Evolutionary conservation across 1,140 invertebrate species (phyloP).

Genomic region (Formica exsecta): DNA sequence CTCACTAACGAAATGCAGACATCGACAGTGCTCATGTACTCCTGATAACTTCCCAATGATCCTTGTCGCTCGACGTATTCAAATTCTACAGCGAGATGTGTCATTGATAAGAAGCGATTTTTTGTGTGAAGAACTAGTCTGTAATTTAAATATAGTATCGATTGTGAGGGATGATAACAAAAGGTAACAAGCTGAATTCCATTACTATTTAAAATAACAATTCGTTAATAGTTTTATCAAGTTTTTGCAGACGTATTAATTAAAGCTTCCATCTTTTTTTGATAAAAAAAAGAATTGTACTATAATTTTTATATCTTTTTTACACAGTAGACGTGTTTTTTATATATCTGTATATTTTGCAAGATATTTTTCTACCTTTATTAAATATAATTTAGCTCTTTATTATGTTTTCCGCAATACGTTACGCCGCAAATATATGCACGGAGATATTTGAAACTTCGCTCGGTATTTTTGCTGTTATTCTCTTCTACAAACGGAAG

Average conservation of each 20-base stretch:
- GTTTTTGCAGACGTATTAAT: neutral
- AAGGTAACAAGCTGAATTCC: neutral
- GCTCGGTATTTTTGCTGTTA: conserved; percentile 35
- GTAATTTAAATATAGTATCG: neutral
- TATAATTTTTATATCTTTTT: neutral
- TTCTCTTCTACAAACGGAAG: conserved; percentile 27
- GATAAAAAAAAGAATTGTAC: neutral
- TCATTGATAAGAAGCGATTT: conserved; percentile 32
- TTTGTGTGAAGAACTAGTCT: neutral
- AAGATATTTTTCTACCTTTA: neutral
- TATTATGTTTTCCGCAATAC: neutral
- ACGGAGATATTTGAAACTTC: neutral
- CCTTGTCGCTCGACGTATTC: conserved; percentile 1
- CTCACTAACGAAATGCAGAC: conserved; percentile 68
- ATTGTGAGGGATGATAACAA: neutral
- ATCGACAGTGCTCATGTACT: neutral
- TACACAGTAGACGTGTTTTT: neutral
- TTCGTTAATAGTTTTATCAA: neutral
- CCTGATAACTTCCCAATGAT: conserved; percentile 21
- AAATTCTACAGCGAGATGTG: conserved; percentile 45
- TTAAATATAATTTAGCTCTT: conserved; percentile 8
- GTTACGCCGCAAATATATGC: neutral
- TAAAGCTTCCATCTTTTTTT: neutral
- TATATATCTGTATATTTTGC: no score
- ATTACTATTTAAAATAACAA: neutral